These are phyloP conservation scores for Hydraecia micacea DNA, from an alignment of 2,888 invertebrate genomes.

Conservation along the genomic window DNA sequence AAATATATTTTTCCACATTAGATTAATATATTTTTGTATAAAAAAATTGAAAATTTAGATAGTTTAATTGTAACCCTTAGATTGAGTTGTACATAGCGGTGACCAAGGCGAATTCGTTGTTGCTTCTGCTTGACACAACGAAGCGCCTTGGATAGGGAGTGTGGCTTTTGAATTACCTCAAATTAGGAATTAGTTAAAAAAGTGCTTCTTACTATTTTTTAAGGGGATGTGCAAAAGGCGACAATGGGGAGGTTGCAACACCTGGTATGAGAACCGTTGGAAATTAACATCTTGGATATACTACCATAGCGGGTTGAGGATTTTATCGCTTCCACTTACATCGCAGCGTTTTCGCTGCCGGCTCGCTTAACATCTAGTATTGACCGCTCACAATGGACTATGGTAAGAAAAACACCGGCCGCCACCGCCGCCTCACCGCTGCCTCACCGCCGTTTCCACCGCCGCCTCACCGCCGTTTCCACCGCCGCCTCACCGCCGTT, in stretches of 20 bases:
- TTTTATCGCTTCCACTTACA: background rate
- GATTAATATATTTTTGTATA: background rate
- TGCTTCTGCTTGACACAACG: background rate
- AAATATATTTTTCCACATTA: slow-evolving; percentile 10
- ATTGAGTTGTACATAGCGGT: slow-evolving; percentile 15
- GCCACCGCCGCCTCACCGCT: too few species aligned
- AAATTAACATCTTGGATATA: slow-evolving; percentile 28
- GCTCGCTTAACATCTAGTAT: slow-evolving; percentile 31
- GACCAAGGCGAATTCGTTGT: slow-evolving; percentile 6
- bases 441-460: too few species aligned
- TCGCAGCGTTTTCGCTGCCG: background rate
- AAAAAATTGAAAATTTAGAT: background rate
- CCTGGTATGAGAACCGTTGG: slow-evolving; percentile 17
- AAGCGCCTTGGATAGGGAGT: slow-evolving; percentile 5
- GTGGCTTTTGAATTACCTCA: slow-evolving; percentile 31
- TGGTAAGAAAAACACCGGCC: slow-evolving; percentile 18
- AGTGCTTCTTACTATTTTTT: slow-evolving; percentile 5
- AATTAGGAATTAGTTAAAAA: slow-evolving; percentile 22
- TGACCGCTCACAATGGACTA: background rate
- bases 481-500: too few species aligned
- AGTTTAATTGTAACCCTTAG: slow-evolving; percentile 9
- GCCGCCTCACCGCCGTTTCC: too few species aligned
- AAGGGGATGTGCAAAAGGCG: slow-evolving; percentile 21
- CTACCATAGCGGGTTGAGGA: slow-evolving; percentile 23
- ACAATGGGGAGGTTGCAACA: slow-evolving; percentile 14